Evolutionary conservation across 2,888 invertebrate species (phyloP).

Genomic region (Eupeodes luniger): DNA sequence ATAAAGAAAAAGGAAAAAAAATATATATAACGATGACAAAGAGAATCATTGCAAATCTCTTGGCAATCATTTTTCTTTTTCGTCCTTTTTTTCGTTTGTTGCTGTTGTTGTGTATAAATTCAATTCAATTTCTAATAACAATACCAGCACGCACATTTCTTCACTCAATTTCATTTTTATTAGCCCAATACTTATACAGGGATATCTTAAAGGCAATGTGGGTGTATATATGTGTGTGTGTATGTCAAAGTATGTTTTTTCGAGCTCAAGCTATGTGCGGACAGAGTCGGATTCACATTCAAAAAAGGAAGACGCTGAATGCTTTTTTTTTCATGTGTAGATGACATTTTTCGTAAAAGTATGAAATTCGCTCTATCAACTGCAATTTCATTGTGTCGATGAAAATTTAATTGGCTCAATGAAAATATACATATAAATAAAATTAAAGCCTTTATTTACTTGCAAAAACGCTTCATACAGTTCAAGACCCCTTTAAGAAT

Average conservation of each 20-base stretch:
- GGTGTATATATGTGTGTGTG: not conserved
- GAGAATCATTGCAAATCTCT: constrained; percentile 65
- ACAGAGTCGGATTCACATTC: not conserved
- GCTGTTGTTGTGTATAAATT: constrained; percentile 55
- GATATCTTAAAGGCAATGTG: not conserved
- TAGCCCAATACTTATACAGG: constrained; percentile 50
- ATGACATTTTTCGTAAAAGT: no score
- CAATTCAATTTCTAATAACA: constrained; percentile 76
- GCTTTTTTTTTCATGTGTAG: no score
- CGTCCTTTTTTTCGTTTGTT: constrained; percentile 15
- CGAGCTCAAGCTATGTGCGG: no score
- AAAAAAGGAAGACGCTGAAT: not conserved
- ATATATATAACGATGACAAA: constrained; percentile 58
- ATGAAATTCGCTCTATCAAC: no score
- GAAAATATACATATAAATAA: no score
- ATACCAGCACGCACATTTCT: constrained; percentile 71
- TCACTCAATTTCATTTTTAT: constrained; percentile 75
- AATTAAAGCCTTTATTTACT: no score
- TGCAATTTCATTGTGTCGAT: no score
- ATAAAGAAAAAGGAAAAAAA: constrained; percentile 36
- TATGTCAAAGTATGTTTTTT: not conserved
- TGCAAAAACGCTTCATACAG: no score
- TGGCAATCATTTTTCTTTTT: constrained; percentile 50
- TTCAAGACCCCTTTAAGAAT: no score
- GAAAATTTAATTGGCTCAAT: no score